Conservation (phyloP, 2,888 invertebrate species). For the Uloborus plumipes region DNA sequence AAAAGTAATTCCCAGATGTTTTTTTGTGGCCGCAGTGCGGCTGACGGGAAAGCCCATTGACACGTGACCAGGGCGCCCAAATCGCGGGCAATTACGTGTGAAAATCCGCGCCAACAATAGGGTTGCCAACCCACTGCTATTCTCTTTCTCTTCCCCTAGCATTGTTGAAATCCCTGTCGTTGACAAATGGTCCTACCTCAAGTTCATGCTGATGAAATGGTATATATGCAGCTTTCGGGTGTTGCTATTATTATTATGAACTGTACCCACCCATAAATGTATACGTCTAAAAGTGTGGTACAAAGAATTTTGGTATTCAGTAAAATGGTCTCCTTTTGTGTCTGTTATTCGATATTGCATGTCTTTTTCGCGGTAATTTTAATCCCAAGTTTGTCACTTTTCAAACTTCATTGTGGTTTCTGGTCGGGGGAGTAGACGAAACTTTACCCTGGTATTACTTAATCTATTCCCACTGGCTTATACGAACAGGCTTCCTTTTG, state of each 20-base stretch:
- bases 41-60: slow-evolving; percentile 52
- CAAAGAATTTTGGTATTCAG: background rate
- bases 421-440: no score
- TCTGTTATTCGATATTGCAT: slow-evolving; percentile 14
- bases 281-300: background rate
- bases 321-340: slow-evolving; percentile 20
- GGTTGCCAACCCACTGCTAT: slow-evolving; percentile 22
- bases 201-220: no score
- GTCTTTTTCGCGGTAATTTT: slow-evolving; percentile 30
- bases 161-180: slow-evolving; percentile 41
- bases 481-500: no score
- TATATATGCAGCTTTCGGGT: no score
- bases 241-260: slow-evolving; percentile 33
- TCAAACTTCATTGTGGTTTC: slow-evolving; percentile 11
- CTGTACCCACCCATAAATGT: slow-evolving; percentile 27
- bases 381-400: slow-evolving; percentile 50
- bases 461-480: no score
- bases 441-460: no score
- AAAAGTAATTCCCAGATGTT: slow-evolving; percentile 44
- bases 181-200: slow-evolving; percentile 50
- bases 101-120: slow-evolving; percentile 59
- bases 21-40: slow-evolving; percentile 51
- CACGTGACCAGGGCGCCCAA: slow-evolving; percentile 58
- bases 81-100: slow-evolving; percentile 63
- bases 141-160: slow-evolving; percentile 18